Conservation (phyloP, 2,113 vertebrate species). For the Thunnus maccoyii region DNA sequence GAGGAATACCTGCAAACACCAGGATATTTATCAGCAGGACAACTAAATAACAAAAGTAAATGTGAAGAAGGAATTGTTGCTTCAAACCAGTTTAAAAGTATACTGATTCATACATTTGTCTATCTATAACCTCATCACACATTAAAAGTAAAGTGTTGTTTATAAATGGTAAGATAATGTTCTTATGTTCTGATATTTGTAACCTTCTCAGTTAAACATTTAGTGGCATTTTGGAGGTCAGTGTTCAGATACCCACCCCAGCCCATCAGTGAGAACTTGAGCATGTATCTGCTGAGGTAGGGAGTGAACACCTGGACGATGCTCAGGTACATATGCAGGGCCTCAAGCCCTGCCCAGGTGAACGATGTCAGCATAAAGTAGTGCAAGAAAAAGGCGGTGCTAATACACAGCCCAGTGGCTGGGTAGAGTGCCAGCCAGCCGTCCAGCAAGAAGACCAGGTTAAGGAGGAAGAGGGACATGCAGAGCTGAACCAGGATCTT, state of each 20-base stretch:
- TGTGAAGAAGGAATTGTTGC: background rate
- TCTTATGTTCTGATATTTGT: too few relatives aligned
- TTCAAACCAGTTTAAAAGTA: background rate
- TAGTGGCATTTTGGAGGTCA: background rate
- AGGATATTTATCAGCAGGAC: background rate
- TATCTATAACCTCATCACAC: background rate
- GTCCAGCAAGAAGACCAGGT: conserved; percentile 92
- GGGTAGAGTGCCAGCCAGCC: conserved; percentile 91
- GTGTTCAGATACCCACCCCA: conserved; percentile 87
- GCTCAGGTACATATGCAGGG: conserved; percentile 97
- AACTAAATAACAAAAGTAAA: background rate
- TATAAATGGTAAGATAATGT: too few relatives aligned
- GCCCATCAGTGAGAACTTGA: conserved; percentile 92
- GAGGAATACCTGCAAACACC: conserved; percentile 88
- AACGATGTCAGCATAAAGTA: conserved; percentile 97
- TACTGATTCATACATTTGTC: background rate
- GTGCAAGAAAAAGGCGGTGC: conserved; percentile 94
- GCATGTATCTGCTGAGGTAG: conserved; percentile 93
- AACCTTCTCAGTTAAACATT: background rate
- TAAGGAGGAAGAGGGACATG: conserved; percentile 90
- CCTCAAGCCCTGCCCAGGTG: conserved; percentile 98
- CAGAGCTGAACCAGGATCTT: conserved; percentile 98
- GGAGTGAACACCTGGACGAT: conserved; percentile 92
- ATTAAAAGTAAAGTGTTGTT: background rate
- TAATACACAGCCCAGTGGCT: conserved; percentile 87